These are phyloP conservation scores for Oreotragus oreotragus DNA, from an alignment of 2,113 vertebrate species.

Conservation along the genomic window DNA sequence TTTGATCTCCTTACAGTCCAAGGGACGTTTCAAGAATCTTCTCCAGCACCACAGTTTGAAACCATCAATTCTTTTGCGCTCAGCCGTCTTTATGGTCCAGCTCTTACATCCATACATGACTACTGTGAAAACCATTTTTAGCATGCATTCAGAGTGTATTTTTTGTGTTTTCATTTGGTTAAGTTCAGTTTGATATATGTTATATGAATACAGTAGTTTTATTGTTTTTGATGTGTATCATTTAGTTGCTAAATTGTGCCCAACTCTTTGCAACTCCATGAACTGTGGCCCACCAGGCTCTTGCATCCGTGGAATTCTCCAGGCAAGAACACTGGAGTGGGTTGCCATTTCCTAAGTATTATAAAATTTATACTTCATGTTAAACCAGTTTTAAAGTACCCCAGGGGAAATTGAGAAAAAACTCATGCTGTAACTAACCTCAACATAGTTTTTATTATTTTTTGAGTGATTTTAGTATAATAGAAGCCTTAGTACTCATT, in stretches of 20 bases:
- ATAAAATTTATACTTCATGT: neutral
- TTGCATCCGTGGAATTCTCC: neutral
- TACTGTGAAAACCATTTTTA: neutral
- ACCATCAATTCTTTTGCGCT: neutral
- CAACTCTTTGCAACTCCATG: neutral
- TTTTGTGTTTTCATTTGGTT: neutral
- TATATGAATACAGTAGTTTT: neutral
- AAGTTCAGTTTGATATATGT: neutral
- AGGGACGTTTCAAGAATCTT: neutral
- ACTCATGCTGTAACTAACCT: neutral
- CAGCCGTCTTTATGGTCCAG: neutral
- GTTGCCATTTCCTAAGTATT: neutral
- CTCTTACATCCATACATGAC: neutral
- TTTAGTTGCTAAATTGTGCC: neutral
- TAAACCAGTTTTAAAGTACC: neutral
- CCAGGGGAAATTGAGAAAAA: neutral
- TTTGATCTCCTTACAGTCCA: neutral
- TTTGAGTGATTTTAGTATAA: neutral
- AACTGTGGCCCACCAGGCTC: neutral
- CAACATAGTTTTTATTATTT: neutral
- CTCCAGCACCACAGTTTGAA: neutral
- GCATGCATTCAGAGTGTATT: neutral
- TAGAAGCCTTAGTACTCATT: neutral
- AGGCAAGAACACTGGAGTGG: neutral
- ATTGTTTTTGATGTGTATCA: neutral